Evolutionary conservation across 2,797 vertebrate genomes (phyloP), one percentile per base, ranked within the genome.

Genomic region (Saxicola maurus): DNA sequence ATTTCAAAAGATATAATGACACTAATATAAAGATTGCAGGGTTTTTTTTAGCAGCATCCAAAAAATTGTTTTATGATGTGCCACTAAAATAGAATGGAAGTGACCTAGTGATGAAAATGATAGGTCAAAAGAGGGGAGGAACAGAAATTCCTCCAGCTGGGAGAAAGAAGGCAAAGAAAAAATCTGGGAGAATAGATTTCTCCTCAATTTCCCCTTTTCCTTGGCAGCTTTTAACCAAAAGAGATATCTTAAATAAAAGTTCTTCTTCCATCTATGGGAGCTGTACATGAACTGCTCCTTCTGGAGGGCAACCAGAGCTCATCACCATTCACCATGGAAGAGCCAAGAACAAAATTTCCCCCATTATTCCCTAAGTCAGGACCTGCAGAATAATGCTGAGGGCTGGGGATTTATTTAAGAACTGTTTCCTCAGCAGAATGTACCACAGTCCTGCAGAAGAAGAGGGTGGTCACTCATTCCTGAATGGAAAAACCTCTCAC

Each of bases 311-410:
- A 62, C 7, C 19, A 78, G 60, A 85, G 30, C 43, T 83, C 20
- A 4, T 33, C 2, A 1, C 11, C 55, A 4, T 28, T 64, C 53
- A 35, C 13, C 10, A 3, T 0, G 19, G 38, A 18, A 81, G 27
- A 78, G 11, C 24, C 2, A 48, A 43, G 61, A 60, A 37, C 1
- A 33, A 55, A 55, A 46, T 18, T 17, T 16, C 14, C 11, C n/a
- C 38, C 14, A 3, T 23, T 46, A 46, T 12, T 48, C 20, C 62
- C 17, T 51, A 37, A 57, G 17, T 14, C 4, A 33, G 51, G 8
- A 53, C 30, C 14, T 31, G 30, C 8, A 35, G 25, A 52, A 37
- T 28, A 71, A 67, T 7, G 5, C 12, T 40, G 62, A 20, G 30
- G 30, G 14, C 0, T 3, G 18, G 7, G 27, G 2, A 1, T 25